Conservation (phyloP, 2,888 invertebrate genomes). For the Watsonalla cultraria region DNA sequence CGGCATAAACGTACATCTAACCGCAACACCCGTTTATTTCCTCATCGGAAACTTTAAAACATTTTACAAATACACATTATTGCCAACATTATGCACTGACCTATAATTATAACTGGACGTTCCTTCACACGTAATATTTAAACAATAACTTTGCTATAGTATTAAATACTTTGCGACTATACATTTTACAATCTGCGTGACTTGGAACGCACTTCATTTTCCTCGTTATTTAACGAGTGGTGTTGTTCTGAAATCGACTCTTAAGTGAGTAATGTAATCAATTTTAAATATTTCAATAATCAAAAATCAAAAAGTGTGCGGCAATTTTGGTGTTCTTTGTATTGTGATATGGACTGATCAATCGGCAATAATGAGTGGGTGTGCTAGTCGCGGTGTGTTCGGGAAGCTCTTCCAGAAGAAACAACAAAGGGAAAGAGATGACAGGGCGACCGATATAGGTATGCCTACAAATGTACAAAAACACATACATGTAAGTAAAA, state of each 20-base stretch:
- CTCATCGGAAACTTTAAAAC: not conserved
- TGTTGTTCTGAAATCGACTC: not conserved
- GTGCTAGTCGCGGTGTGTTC: conserved; percentile 70
- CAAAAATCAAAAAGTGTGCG: not conserved
- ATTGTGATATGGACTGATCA: conserved; percentile 18
- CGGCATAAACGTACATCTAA: not conserved
- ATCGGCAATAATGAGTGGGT: conserved; percentile 67
- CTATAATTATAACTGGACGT: not conserved
- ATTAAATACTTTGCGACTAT: no score
- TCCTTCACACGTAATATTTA: not conserved
- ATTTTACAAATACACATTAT: not conserved
- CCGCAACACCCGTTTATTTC: not conserved
- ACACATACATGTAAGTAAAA: conserved; percentile 91
- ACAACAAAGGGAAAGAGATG: conserved; percentile 59
- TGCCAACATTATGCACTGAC: not conserved
- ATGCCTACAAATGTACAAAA: conserved; percentile 91
- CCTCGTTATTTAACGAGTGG: not conserved
- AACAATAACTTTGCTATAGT: no score
- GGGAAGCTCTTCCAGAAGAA: conserved; percentile 73
- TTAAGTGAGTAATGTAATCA: not conserved
- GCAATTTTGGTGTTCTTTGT: conserved; percentile 48
- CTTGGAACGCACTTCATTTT: not conserved
- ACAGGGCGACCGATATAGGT: conserved; percentile 84
- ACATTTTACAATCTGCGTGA: not conserved
- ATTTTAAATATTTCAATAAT: not conserved